Conservation (phyloP, 2,113 vertebrate genomes). For the Brachyhypopomus gauderio region DNA sequence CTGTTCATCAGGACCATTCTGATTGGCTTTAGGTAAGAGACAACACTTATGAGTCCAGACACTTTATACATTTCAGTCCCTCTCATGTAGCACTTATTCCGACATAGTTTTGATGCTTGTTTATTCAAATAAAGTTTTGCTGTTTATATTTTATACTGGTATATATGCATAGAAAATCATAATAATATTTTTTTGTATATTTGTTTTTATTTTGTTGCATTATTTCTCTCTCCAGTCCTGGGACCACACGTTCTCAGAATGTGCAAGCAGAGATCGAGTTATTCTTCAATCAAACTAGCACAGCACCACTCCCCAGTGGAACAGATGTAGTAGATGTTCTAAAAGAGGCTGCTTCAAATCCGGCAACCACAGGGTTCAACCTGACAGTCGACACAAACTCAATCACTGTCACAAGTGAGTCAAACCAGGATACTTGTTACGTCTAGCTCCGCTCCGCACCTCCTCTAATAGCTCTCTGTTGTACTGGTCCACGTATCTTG, state of each 20-base stretch:
- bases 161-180: no score
- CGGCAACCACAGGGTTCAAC: background rate
- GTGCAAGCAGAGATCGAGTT: slow-evolving; percentile 31
- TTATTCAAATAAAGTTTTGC: no score
- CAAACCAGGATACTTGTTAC: background rate
- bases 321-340: slow-evolving; percentile 3
- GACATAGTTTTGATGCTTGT: no score
- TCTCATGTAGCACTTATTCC: no score
- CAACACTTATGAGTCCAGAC: background rate
- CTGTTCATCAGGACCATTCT: slow-evolving; percentile 29
- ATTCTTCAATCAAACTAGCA: slow-evolving; percentile 14
- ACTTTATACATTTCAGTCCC: background rate
- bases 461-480: no score
- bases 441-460: no score
- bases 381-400: background rate
- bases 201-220: background rate
- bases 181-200: background rate
- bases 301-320: background rate
- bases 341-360: background rate
- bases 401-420: slow-evolving; percentile 33
- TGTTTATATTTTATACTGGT: no score
- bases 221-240: background rate
- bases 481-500: no score
- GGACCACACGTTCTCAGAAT: background rate
- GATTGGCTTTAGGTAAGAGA: slow-evolving; percentile 37